Percentiles rank a stretch among this genome's conserved stretches.
Evolutionary conservation across 2,797 vertebrate species (phyloP).

Genomic region (Capromys pilorides): DNA sequence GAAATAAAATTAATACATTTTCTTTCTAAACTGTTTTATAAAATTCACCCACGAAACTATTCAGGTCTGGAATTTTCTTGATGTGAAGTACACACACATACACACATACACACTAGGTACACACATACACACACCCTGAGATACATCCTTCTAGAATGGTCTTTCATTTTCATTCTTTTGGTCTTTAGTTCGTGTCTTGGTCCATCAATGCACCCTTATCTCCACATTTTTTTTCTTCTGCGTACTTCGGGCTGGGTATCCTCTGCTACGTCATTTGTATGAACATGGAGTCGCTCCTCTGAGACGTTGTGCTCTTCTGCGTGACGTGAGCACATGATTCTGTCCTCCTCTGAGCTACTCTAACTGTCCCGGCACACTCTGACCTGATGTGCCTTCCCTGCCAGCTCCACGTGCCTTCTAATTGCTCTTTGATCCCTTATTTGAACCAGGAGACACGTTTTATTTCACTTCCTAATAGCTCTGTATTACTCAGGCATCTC

Average conservation of each 20-base stretch:
- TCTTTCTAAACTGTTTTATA: background rate
- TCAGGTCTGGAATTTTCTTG: background rate
- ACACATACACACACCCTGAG: background rate
- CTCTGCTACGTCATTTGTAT: background rate
- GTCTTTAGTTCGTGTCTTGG: too few relatives aligned
- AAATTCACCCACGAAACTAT: background rate
- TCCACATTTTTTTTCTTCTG: background rate
- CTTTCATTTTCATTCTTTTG: background rate
- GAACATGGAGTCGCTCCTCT: background rate
- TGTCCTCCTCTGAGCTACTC: background rate
- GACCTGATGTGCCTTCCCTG: too few relatives aligned
- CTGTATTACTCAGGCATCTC: background rate
- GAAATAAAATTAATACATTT: background rate
- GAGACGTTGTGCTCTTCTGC: background rate
- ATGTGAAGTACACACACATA: background rate
- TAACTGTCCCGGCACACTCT: background rate
- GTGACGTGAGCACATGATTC: too few relatives aligned
- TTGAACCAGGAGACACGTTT: background rate
- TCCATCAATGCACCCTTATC: background rate
- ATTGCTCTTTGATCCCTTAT: background rate
- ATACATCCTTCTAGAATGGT: background rate
- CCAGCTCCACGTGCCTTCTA: background rate
- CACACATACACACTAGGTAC: background rate
- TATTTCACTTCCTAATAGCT: background rate
- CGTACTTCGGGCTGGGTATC: background rate